Evolutionary conservation across 2,888 invertebrate species (phyloP).

Genomic region (Aspidapion aeneum): DNA sequence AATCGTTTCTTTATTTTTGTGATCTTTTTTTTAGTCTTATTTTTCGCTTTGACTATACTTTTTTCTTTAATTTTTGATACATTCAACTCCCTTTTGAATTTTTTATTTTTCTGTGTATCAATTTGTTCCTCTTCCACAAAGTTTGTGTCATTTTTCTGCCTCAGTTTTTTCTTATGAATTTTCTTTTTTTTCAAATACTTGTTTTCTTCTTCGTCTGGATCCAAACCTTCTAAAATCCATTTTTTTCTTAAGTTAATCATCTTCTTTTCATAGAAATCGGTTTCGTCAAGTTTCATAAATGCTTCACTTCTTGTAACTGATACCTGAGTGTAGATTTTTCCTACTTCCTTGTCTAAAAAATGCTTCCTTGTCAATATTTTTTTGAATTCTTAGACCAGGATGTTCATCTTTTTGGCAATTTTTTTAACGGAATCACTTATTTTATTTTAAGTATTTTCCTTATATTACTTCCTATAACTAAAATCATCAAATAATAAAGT

Average conservation of each 20-base stretch:
- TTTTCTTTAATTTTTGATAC: background rate
- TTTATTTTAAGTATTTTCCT: too few relatives aligned
- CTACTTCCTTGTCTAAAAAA: conserved; percentile 77
- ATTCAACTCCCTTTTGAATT: background rate
- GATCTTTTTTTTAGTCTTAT: too few relatives aligned
- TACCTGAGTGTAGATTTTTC: conserved; percentile 89
- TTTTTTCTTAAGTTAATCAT: conserved; percentile 84
- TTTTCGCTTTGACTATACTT: background rate
- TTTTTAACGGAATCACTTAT: too few relatives aligned
- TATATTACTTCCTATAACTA: too few relatives aligned
- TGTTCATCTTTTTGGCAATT: background rate
- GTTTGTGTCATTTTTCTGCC: background rate
- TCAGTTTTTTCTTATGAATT: background rate
- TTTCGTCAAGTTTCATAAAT: conserved; percentile 86
- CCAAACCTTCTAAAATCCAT: conserved; percentile 80
- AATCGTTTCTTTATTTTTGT: background rate
- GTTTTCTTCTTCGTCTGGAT: conserved; percentile 73
- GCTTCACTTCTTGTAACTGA: conserved; percentile 91
- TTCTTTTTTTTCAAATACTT: conserved; percentile 41
- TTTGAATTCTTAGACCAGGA: background rate
- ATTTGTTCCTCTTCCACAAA: background rate
- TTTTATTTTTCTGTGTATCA: too few relatives aligned
- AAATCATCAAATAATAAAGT: too few relatives aligned
- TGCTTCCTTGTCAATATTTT: background rate
- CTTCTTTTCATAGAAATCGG: conserved; percentile 85